Conservation (phyloP, 2,888 invertebrate genomes). For the Eristalis arbustorum region DNA sequence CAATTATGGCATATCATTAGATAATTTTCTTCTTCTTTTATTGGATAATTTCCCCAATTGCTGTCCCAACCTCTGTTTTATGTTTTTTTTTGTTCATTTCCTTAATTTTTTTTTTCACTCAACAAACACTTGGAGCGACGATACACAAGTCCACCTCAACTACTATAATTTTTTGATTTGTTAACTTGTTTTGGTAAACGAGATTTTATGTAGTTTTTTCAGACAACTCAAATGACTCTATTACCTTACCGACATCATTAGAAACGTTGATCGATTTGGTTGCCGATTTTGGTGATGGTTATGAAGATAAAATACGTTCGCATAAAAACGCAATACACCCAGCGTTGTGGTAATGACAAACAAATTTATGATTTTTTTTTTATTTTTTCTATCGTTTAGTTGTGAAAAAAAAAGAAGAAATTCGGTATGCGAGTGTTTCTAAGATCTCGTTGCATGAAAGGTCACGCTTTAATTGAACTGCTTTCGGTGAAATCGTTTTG, state of each 20-base stretch:
- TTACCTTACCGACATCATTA: constrained; percentile 81
- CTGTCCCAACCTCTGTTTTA: not conserved
- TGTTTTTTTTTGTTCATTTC: not conserved
- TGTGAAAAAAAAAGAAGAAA: not conserved
- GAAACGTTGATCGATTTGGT: constrained; percentile 83
- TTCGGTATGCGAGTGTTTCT: constrained; percentile 84
- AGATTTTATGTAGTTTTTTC: constrained; percentile 81
- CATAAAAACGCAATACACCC: constrained; percentile 80
- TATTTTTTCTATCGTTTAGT: constrained; percentile 66
- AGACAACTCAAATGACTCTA: constrained; percentile 77
- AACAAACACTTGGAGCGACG: constrained; percentile 16
- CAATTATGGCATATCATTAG: not conserved
- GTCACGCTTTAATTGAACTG: constrained; percentile 42
- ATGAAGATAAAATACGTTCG: constrained; percentile 84
- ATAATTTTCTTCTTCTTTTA: not conserved
- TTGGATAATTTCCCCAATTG: not conserved
- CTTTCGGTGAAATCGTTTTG: constrained; percentile 24
- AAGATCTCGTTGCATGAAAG: constrained; percentile 11
- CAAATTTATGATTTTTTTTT: constrained; percentile 25
- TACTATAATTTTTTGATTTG: constrained; percentile 59
- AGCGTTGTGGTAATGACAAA: constrained; percentile 79
- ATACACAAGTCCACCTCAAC: constrained; percentile 63
- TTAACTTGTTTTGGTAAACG: constrained; percentile 72
- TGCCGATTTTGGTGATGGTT: constrained; percentile 84
- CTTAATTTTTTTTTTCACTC: not conserved